These are phyloP conservation scores for Procambarus virginalis DNA, from an alignment of 1,140 invertebrate species.

Conservation along the genomic window DNA sequence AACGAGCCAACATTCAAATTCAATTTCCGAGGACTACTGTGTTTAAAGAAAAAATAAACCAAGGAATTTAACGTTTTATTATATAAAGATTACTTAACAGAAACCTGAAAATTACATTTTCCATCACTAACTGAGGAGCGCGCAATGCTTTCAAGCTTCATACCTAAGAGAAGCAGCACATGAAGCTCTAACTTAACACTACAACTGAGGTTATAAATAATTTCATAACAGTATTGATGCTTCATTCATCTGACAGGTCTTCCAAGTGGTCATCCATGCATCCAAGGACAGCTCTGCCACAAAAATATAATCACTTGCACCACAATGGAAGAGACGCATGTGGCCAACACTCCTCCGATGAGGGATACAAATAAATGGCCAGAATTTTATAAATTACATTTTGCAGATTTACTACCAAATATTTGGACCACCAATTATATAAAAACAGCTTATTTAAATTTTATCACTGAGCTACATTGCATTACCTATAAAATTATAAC, in stretches of 20 bases:
- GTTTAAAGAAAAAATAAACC: not conserved
- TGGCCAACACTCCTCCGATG: not conserved
- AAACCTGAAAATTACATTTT: constrained; percentile 43
- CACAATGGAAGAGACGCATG: not conserved
- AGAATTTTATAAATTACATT: not conserved
- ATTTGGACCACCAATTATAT: not conserved
- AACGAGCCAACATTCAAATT: too few species aligned
- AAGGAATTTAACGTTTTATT: constrained; percentile 24
- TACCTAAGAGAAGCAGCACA: constrained; percentile 38
- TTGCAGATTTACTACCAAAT: not conserved
- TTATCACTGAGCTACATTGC: not conserved
- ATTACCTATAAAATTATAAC: not conserved
- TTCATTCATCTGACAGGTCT: not conserved
- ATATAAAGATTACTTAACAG: constrained; percentile 63
- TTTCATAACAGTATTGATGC: not conserved
- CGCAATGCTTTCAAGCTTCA: constrained; percentile 23
- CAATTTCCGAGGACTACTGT: too few species aligned
- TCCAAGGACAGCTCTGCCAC: not conserved
- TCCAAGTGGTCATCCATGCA: not conserved
- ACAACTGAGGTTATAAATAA: not conserved
- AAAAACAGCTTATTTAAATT: not conserved
- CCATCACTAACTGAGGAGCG: constrained; percentile 24
- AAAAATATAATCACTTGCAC: not conserved
- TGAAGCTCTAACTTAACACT: constrained; percentile 29
- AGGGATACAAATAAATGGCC: too few species aligned